These are phyloP conservation scores for Nyctereutes procyonoides DNA, from an alignment of 2,113 vertebrate species.

Conservation along the genomic window DNA sequence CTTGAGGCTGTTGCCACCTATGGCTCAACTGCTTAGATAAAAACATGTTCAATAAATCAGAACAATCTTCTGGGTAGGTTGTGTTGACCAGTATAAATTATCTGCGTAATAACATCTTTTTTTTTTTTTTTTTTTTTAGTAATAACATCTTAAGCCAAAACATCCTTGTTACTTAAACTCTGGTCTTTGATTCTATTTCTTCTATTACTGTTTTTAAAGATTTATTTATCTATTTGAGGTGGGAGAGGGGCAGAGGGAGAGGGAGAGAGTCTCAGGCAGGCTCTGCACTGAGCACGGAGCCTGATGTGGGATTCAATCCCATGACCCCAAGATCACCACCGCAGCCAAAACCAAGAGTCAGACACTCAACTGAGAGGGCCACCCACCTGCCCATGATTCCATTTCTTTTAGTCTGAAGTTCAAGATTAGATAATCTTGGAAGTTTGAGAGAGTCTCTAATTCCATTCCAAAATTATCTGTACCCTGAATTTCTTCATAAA, in stretches of 20 bases:
- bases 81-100: not conserved
- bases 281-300: no score
- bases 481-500: not conserved
- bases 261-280: no score
- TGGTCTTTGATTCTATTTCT: not conserved
- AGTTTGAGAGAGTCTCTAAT: not conserved
- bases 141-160: not conserved
- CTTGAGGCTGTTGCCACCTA: not conserved
- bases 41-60: not conserved
- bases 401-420: not conserved
- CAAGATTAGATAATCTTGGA: not conserved
- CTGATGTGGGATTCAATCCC: no score
- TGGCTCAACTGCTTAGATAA: not conserved
- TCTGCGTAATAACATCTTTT: not conserved
- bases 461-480: not conserved
- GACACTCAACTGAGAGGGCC: no score
- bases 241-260: no score
- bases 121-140: not conserved
- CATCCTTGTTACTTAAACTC: not conserved
- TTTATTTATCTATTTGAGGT: no score
- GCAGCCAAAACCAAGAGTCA: no score
- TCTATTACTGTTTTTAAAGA: not conserved
- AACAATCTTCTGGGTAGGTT: not conserved
- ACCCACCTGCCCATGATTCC: no score
- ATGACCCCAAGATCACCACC: no score